A percentile compares a stretch with the other conserved stretches of the same genome.
These are phyloP conservation scores for Cricetomys ansorgei DNA, from an alignment of 2,113 vertebrate species.

Conservation along the genomic window DNA sequence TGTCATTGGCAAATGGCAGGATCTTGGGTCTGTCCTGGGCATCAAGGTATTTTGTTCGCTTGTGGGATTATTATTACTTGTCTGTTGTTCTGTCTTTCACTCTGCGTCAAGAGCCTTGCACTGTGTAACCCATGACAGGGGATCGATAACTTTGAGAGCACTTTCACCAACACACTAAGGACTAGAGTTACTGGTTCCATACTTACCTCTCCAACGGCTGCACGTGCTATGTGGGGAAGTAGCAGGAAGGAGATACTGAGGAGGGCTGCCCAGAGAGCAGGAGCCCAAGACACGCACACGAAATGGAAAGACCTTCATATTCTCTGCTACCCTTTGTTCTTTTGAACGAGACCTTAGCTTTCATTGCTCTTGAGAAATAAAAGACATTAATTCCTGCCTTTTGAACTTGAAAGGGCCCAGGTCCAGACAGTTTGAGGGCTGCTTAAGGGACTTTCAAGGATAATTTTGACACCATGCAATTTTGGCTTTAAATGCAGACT, in stretches of 20 bases:
- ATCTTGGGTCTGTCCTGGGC: neutral
- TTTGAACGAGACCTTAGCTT: slow-evolving; percentile 61
- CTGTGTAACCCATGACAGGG: no score
- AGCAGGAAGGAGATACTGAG: neutral
- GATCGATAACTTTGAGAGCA: neutral
- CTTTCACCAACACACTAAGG: neutral
- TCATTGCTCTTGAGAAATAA: neutral
- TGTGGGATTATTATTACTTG: neutral
- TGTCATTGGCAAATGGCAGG: neutral
- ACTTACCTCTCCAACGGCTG: neutral
- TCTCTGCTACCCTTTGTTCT: neutral
- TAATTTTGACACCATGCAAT: slow-evolving; percentile 75
- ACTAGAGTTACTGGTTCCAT: neutral
- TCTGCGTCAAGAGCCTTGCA: neutral
- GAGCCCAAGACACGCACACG: neutral
- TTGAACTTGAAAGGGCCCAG: slow-evolving; percentile 52
- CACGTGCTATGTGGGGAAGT: neutral
- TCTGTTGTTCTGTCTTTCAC: neutral
- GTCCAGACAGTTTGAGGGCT: slow-evolving; percentile 38
- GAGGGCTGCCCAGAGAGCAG: neutral
- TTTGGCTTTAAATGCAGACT: slow-evolving; percentile 54
- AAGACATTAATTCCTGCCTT: slow-evolving; percentile 58
- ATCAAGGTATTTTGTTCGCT: neutral
- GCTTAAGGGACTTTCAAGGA: slow-evolving; percentile 47
- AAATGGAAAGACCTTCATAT: neutral